phyloP scores from a whole-genome alignment of 2,888 invertebrate species.

The Oscheius sp. region DNA sequence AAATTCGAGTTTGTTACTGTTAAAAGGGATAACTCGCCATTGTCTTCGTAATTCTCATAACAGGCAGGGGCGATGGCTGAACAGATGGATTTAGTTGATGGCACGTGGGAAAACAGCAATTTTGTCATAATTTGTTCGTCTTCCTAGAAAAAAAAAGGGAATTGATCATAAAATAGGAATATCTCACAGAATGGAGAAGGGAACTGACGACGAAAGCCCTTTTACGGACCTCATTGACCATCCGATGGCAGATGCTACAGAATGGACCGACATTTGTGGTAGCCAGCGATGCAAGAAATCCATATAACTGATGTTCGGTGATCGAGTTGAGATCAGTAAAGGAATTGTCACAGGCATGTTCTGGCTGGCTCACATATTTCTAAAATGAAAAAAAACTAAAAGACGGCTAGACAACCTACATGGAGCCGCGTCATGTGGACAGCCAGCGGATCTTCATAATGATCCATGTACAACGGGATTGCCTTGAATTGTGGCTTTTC shows the following conservation, averaged over 20 bases:
- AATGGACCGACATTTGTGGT: constrained; percentile 54
- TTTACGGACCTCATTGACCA: constrained; percentile 42
- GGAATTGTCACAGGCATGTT: constrained; percentile 19
- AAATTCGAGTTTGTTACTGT: constrained; percentile 19
- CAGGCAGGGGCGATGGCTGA: constrained; percentile 54
- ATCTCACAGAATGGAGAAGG: constrained; percentile 35
- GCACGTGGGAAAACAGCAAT: constrained; percentile 46
- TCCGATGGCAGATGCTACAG: constrained; percentile 52
- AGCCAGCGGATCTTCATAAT: constrained; percentile 13
- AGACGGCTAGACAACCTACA: neutral
- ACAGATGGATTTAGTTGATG: constrained; percentile 47
- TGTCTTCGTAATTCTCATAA: constrained; percentile 48
- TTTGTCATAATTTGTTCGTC: constrained; percentile 44
- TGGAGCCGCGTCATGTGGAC: constrained; percentile 14
- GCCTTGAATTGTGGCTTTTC: constrained; percentile 1
- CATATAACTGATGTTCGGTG: constrained; percentile 55
- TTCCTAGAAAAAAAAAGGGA: constrained; percentile 29
- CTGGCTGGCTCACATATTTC: constrained; percentile 22
- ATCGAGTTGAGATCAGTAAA: constrained; percentile 48
- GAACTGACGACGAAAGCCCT: constrained; percentile 39
- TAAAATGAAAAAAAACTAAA: neutral
- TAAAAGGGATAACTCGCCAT: constrained; percentile 39
- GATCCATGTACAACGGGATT: constrained; percentile 16
- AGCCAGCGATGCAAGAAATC: constrained; percentile 50
- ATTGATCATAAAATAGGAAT: neutral